Evolutionary conservation across 2,797 vertebrate species (phyloP), one percentile per base, ranked within the genome.

Genomic region (Phrynocephalus forsythii): DNA sequence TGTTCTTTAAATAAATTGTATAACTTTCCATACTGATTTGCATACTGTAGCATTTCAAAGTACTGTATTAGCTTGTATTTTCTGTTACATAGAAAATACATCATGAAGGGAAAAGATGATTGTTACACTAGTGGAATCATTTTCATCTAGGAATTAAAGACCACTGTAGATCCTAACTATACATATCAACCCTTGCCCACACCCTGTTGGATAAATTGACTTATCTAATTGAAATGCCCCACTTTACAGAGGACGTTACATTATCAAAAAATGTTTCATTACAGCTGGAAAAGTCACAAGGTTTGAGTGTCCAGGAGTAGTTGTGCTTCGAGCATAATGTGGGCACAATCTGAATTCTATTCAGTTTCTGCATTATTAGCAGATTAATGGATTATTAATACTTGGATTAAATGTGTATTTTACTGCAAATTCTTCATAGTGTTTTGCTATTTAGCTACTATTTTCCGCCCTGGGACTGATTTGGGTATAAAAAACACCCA

Each of bases 1-100:
- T 83, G 38, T 83, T 72, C 56, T 89, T 86, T 24, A 89, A 63
- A 91, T 89, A 38, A 77, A 2, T 80, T 88, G 5, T 20, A 56
- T 10, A 22, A 85, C 56, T 86, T 86, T 75, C 75, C 89, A 83
- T 84, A 68, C 82, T 90, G 33, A 92, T 84, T 30, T 86, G 8
- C 81, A 1, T 71, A 52, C 15, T 67, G 73, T 60, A 50, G 11
- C 56, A 73, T 69, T 92, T 8, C 44, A 52, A 18, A 9, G 83
- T 26, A 44, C 38, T 5, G 38, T 3, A 83, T 13, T 86, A 6
- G 13, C 22, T 67, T 44, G 75, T 86, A 18, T 22, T 72, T 60
- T 83, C 24, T 77, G 48, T 63, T 9, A 22, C 56, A 48, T 44
- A 78, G 38, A 44, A 71, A 78, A 63, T 68, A 38, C 66, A 71